Evolutionary conservation across 2,113 vertebrate species (phyloP).

Genomic region (Notothenia coriiceps): DNA sequence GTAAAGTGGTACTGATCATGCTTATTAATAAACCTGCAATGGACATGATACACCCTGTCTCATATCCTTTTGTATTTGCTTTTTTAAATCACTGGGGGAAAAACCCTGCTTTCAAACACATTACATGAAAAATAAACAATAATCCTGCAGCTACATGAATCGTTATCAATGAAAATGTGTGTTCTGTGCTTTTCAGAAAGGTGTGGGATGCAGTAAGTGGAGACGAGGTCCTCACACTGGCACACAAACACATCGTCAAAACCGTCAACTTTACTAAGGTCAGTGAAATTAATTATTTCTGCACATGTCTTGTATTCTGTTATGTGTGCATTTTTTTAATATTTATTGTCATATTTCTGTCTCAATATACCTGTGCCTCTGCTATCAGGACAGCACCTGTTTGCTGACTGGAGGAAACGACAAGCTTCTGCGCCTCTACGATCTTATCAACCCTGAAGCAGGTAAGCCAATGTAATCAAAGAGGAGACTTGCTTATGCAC

Average conservation of each 20-base stretch:
- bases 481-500: neutral
- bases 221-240: constrained; percentile 94
- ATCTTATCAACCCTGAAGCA: constrained; percentile 93
- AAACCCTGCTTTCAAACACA: neutral
- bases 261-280: constrained; percentile 97
- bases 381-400: constrained; percentile 91
- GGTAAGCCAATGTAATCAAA: constrained; percentile 78
- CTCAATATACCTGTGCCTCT: neutral
- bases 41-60: neutral
- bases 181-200: constrained; percentile 87
- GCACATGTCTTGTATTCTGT: neutral
- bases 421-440: constrained; percentile 95
- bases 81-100: neutral
- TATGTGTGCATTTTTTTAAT: neutral
- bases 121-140: neutral
- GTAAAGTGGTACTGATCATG: too few relatives aligned
- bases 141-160: neutral
- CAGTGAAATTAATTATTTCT: constrained; percentile 12
- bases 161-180: neutral
- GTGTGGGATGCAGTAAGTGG: constrained; percentile 98
- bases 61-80: neutral
- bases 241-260: constrained; percentile 99
- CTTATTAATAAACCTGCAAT: too few relatives aligned
- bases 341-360: neutral
- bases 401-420: constrained; percentile 97